Percentiles rank a stretch among this genome's conserved stretches.
phyloP scores from a whole-genome alignment of 2,797 vertebrate species.

The Potorous gilbertii region DNA sequence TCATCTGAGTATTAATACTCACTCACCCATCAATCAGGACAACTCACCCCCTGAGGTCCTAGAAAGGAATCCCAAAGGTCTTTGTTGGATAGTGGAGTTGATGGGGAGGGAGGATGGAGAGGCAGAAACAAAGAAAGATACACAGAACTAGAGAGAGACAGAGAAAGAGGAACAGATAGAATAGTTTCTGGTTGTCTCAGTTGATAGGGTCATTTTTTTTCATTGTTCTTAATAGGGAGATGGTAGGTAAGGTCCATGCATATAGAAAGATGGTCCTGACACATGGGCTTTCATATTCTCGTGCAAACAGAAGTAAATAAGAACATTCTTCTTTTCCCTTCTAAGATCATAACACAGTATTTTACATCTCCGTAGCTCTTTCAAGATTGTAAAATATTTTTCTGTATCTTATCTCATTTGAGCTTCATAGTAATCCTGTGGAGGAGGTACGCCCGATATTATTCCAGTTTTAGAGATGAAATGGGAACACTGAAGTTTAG shows the following conservation, averaged over 20 bases:
- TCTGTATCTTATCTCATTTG: not conserved
- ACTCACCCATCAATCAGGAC: not conserved
- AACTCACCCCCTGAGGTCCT: rapidly evolving
- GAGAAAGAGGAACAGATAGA: not conserved
- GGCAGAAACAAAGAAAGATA: not conserved
- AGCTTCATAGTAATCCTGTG: not conserved
- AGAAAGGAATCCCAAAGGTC: not conserved
- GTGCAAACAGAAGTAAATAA: not conserved
- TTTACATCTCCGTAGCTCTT: not conserved
- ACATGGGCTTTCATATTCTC: not conserved
- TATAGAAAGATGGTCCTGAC: not conserved
- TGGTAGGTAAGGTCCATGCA: not conserved
- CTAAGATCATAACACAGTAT: not conserved
- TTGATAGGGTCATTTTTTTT: not conserved
- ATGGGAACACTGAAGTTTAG: not conserved
- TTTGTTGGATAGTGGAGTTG: not conserved
- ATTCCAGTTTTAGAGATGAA: not conserved
- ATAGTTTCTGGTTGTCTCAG: not conserved
- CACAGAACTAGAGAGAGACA: too few relatives aligned
- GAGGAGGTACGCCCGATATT: not conserved
- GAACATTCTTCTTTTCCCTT: not conserved
- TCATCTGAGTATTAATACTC: not conserved
- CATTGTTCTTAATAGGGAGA: not conserved
- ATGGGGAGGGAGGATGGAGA: not conserved
- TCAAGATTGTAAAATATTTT: not conserved